phyloP scores from a whole-genome alignment of 2,888 invertebrate species.

The Epinotia demarniana region DNA sequence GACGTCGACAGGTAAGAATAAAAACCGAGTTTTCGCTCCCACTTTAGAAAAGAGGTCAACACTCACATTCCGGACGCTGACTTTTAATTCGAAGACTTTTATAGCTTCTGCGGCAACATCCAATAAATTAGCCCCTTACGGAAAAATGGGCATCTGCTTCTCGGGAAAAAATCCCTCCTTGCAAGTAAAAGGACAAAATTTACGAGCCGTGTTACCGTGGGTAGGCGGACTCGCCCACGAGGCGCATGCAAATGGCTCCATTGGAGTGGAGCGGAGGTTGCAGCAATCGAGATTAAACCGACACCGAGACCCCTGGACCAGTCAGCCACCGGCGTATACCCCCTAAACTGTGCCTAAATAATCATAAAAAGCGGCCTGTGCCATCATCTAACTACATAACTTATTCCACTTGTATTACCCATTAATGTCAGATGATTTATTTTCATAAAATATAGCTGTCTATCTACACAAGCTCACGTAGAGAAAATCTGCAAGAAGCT shows the following conservation, averaged over 20 bases:
- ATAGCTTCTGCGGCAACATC: conserved; percentile 73
- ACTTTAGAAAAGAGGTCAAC: conserved; percentile 63
- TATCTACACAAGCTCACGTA: not conserved
- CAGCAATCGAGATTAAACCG: conserved; percentile 52
- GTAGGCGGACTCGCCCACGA: conserved; percentile 79
- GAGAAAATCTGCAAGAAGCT: conserved; percentile 15
- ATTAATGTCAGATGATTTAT: not conserved
- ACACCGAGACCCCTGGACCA: conserved; percentile 22
- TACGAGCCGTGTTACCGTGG: conserved; percentile 81
- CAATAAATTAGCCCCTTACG: conserved; percentile 80
- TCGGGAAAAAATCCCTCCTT: conserved; percentile 75
- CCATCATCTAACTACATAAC: not conserved
- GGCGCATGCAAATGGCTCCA: conserved; percentile 81
- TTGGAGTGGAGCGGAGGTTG: conserved; percentile 70
- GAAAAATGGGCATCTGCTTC: conserved; percentile 81
- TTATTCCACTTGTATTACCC: not conserved
- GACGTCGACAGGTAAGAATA: conserved; percentile 48
- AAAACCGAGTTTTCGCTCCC: conserved; percentile 52
- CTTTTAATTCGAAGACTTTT: conserved; percentile 76
- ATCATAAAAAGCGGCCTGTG: not conserved
- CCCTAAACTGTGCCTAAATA: not conserved
- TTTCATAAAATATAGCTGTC: not conserved
- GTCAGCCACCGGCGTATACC: not conserved
- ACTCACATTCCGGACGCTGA: conserved; percentile 66
- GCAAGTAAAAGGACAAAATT: conserved; percentile 82